Percentiles rank a stretch among this genome's conserved stretches.
phyloP scores from a whole-genome alignment of 1,140 invertebrate species.

The Brachionus rotundiformis region DNA sequence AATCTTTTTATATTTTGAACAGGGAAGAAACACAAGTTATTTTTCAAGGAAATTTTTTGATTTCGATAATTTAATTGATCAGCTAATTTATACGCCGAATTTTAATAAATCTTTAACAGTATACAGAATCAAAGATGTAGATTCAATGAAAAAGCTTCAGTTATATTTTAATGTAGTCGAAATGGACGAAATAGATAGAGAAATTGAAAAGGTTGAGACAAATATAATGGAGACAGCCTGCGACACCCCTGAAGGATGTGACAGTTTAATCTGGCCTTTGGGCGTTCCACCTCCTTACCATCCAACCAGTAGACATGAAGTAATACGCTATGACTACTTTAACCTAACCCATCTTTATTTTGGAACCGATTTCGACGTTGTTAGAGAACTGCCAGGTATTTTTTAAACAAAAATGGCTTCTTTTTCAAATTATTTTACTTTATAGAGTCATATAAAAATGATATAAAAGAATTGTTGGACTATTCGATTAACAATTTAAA shows the following conservation, averaged over 20 bases:
- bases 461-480: conserved; percentile 72
- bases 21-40: conserved; percentile 23
- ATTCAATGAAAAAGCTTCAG: conserved; percentile 21
- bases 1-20: not conserved
- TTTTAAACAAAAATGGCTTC: not conserved
- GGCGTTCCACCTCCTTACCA: conserved; percentile 72
- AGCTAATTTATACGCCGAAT: conserved; percentile 50
- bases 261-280: conserved; percentile 72
- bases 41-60: not conserved
- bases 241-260: conserved; percentile 60
- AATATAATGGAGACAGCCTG: conserved; percentile 62
- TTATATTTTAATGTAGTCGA: conserved; percentile 67
- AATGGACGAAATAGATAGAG: conserved; percentile 57
- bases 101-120: conserved; percentile 52
- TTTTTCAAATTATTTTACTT: conserved; percentile 51
- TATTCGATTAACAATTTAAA: conserved; percentile 68
- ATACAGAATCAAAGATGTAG: conserved; percentile 41
- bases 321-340: conserved; percentile 80
- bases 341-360: conserved; percentile 75
- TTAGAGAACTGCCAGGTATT: conserved; percentile 59
- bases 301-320: conserved; percentile 78
- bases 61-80: conserved; percentile 52
- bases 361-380: conserved; percentile 60
- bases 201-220: conserved; percentile 58
- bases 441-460: conserved; percentile 68